A percentile compares a stretch with the other conserved stretches of the same genome.
phyloP scores from a whole-genome alignment of 2,797 vertebrate species.

The Micromesistius poutassou region DNA sequence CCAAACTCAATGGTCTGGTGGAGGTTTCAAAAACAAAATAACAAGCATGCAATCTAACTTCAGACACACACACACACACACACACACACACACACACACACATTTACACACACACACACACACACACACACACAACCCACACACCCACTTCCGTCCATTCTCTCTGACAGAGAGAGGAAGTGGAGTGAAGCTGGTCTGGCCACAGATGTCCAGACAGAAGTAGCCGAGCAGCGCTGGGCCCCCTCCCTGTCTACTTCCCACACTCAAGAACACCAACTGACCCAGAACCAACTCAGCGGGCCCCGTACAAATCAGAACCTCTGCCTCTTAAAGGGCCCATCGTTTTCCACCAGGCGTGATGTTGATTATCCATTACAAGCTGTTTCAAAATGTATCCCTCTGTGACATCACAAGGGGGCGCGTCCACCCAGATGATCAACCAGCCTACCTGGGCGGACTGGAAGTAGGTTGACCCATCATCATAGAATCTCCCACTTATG shows the following conservation, averaged over 20 bases:
- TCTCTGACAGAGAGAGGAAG: conserved; percentile 67
- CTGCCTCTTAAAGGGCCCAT: background rate
- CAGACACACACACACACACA: conserved; percentile 18
- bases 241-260: conserved; percentile 26
- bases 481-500: background rate
- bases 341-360: background rate
- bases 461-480: background rate
- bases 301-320: background rate
- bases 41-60: conserved; percentile 48
- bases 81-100: conserved; percentile 15
- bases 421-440: background rate
- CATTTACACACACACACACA: conserved; percentile 30
- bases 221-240: conserved; percentile 25
- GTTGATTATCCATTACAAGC: background rate
- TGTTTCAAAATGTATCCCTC: background rate
- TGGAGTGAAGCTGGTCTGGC: conserved; percentile 43
- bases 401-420: background rate
- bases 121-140: conserved; percentile 38
- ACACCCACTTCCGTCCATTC: conserved; percentile 68
- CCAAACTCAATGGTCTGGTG: conserved; percentile 58
- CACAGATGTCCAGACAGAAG: conserved; percentile 53
- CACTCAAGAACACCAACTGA: conserved; percentile 19
- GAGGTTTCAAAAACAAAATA: conserved; percentile 66
- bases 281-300: background rate
- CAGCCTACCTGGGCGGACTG: background rate